Conservation (phyloP, 1,140 invertebrate genomes). For the Drosophila sucinea region DNA sequence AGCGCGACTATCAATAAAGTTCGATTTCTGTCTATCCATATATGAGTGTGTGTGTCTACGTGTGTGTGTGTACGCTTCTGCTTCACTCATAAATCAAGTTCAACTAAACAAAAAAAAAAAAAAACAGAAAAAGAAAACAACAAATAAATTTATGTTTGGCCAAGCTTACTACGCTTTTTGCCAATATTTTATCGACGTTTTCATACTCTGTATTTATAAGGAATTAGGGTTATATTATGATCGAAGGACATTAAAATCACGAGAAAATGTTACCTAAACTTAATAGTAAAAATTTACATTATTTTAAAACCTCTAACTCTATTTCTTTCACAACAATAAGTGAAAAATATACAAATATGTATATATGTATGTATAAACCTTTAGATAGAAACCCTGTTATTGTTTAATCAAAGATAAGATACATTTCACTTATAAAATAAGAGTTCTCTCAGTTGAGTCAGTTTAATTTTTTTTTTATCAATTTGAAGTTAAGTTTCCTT, state of each 20-base stretch:
- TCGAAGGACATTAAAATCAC: background rate
- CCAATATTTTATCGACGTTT: slow-evolving; percentile 48
- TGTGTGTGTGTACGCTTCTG: slow-evolving; percentile 37
- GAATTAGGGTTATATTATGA: background rate
- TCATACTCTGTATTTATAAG: background rate
- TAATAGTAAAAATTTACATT: too few relatives aligned
- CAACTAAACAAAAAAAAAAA: slow-evolving; percentile 62
- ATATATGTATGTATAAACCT: too few relatives aligned
- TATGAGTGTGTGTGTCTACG: slow-evolving; percentile 16
- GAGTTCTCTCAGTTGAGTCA: too few relatives aligned
- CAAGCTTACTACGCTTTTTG: slow-evolving; percentile 53
- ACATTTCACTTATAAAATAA: too few relatives aligned
- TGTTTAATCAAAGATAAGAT: too few relatives aligned
- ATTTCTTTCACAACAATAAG: too few relatives aligned
- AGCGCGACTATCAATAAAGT: slow-evolving; percentile 70
- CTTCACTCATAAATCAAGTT: slow-evolving; percentile 67
- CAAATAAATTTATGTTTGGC: slow-evolving; percentile 73
- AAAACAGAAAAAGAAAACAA: slow-evolving; percentile 23
- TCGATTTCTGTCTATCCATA: slow-evolving; percentile 51
- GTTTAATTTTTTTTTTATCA: too few relatives aligned
- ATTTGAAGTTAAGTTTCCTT: too few relatives aligned
- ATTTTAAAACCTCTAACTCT: too few relatives aligned
- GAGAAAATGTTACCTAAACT: too few relatives aligned
- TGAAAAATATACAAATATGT: too few relatives aligned
- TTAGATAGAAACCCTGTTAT: too few relatives aligned